Conservation (phyloP, 2,888 invertebrate genomes). For the Xiphydria camelus region DNA sequence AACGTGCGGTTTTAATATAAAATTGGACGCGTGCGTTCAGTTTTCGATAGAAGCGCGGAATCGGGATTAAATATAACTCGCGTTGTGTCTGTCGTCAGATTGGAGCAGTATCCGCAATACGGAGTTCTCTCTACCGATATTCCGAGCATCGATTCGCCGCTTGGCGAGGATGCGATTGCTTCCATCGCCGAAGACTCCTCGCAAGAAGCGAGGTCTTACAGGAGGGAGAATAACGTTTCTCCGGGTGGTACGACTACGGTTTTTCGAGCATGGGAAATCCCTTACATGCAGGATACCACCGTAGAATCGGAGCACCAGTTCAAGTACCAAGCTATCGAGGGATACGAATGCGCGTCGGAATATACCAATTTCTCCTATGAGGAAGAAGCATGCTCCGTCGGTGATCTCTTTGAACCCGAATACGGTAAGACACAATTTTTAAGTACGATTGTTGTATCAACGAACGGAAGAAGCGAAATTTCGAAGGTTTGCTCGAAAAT, state of each 20-base stretch:
- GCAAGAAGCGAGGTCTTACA: neutral
- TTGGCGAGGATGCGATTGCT: too few species aligned
- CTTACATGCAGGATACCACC: slow-evolving; percentile 22
- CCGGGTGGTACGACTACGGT: slow-evolving; percentile 17
- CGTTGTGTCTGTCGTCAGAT: slow-evolving; percentile 17
- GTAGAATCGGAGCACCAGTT: slow-evolving; percentile 14
- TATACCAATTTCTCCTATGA: slow-evolving; percentile 13
- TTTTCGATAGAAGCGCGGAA: too few species aligned
- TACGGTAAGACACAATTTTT: slow-evolving; percentile 20
- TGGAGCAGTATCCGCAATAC: slow-evolving; percentile 24
- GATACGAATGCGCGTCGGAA: slow-evolving; percentile 3
- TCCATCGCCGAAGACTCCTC: slow-evolving; percentile 6
- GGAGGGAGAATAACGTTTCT: too few species aligned
- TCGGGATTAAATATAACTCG: too few species aligned
- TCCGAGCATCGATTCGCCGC: neutral
- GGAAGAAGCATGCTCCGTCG: slow-evolving; percentile 15
- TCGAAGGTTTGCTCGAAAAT: too few species aligned
- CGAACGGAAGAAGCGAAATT: too few species aligned
- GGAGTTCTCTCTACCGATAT: neutral
- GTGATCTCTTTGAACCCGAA: slow-evolving; percentile 16
- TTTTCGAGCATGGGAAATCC: slow-evolving; percentile 37
- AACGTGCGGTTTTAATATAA: too few species aligned
- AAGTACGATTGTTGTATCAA: too few species aligned
- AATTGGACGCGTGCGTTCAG: too few species aligned
- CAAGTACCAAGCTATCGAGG: slow-evolving; percentile 20